A percentile compares a stretch with the other conserved stretches of the same genome.
These are phyloP conservation scores for Toxotes lorentzi DNA, from an alignment of 2,797 vertebrate genomes.

Conservation along the genomic window DNA sequence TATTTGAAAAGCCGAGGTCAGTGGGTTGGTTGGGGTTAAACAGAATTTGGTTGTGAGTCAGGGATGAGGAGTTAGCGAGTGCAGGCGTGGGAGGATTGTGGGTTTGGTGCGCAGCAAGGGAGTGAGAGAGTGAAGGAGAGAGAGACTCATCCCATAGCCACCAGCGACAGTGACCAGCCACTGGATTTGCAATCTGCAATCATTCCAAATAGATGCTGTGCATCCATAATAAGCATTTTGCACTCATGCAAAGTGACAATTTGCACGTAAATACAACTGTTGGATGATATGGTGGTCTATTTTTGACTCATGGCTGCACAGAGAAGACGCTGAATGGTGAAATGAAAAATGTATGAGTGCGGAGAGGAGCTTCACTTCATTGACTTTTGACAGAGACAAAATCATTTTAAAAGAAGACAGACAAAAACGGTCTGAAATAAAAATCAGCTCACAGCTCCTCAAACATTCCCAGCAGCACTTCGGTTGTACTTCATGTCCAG, in stretches of 20 bases:
- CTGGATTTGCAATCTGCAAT: constrained; percentile 82
- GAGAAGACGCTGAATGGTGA: constrained; percentile 42
- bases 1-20: constrained; percentile 74
- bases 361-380: constrained; percentile 29
- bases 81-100: constrained; percentile 80
- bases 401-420: constrained; percentile 18
- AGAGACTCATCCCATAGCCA: constrained; percentile 74
- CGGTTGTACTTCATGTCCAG: constrained; percentile 34
- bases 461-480: constrained; percentile 31
- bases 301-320: constrained; percentile 60
- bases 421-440: constrained; percentile 15
- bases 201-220: constrained; percentile 82
- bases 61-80: constrained; percentile 69
- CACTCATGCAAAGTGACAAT: constrained; percentile 78
- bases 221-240: constrained; percentile 84
- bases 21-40: constrained; percentile 74
- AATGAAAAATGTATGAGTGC: constrained; percentile 27
- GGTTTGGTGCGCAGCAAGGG: constrained; percentile 69
- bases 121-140: constrained; percentile 43
- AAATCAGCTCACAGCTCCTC: constrained; percentile 6
- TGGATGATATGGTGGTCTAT: constrained; percentile 71
- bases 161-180: constrained; percentile 79
- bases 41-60: constrained; percentile 73
- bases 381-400: constrained; percentile 4
- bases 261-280: constrained; percentile 80